Evolutionary conservation across 2,113 vertebrate genomes (phyloP), one percentile per base, ranked within the genome.

Genomic region (Ivindomyrus marchei): DNA sequence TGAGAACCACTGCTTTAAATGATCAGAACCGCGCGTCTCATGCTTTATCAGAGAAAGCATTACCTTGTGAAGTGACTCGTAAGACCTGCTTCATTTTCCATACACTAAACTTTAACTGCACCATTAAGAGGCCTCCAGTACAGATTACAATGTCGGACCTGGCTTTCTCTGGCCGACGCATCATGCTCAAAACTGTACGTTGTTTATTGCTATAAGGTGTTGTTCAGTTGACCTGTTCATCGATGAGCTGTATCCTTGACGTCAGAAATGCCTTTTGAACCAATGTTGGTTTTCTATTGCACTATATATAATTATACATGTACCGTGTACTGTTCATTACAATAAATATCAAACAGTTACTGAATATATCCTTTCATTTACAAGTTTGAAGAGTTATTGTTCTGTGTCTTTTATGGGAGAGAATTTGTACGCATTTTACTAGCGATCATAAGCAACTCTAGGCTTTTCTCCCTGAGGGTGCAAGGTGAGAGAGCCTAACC

Each of bases 171-270:
- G n/a, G 85, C 27, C 1, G 9, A 52, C 2, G 15, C 27, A 39
- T 87, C 50, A 31, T 87, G 45, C 24, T 53, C 46, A 87, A n/a
- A 46, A 31, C 11, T 83, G 53, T 86, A 85, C 56, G 56, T 53
- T 31, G 66, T 88, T 83, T 83, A 56, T 88, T 83, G 70, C 47
- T 83, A 58, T 90, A 90, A 87, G 66, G 58, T 90, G 85, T 74
- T 42, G 31, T 50, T 84, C 56, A 39, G 66, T 88, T 58, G 53
- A 49, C 31, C 21, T 88, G 42, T 88, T 58, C 56, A 58, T 58
- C n/a, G 47, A 56, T 77, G 70, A 80, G 45, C 47, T 46, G 45
- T 90, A 83, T 27, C 70, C 10, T 56, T 45, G 70, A 74, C 70
- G 49, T 52, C 70, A 39, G 24, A 90, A 50, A 62, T 90, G 85